phyloP scores from a whole-genome alignment of 2,113 vertebrate genomes.

The Cairina moschata region DNA sequence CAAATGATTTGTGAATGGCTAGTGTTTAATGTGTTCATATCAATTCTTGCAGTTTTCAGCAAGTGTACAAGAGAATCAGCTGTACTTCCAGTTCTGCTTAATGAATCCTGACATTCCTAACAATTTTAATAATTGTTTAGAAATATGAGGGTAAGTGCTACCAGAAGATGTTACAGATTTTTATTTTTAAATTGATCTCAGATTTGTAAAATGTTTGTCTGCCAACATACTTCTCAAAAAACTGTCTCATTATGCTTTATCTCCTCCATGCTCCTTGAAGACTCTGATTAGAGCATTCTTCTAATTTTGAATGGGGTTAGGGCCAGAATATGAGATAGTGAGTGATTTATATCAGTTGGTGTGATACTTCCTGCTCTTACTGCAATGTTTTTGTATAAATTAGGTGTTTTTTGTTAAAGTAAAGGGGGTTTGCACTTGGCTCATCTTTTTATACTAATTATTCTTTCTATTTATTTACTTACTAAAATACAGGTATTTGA shows the following conservation, averaged over 20 bases:
- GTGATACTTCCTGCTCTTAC: slow-evolving; percentile 4
- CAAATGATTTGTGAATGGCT: neutral
- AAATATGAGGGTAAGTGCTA: neutral
- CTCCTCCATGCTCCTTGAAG: neutral
- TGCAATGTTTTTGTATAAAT: neutral
- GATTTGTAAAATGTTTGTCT: neutral
- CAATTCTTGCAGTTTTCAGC: neutral
- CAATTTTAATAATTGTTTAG: neutral
- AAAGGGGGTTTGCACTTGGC: neutral
- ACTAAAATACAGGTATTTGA: neutral
- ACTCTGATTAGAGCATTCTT: neutral
- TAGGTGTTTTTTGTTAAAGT: slow-evolving; percentile 1
- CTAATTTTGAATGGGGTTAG: slow-evolving; percentile 20
- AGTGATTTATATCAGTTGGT: neutral
- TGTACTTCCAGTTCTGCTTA: neutral
- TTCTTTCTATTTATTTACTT: neutral
- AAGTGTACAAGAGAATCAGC: neutral
- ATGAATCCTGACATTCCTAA: neutral
- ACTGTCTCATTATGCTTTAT: neutral
- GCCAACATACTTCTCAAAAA: neutral
- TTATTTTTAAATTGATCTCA: neutral
- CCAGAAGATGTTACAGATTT: neutral
- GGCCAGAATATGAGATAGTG: neutral
- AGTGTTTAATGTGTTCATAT: neutral
- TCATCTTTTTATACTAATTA: neutral